Base-by-base conservation (phyloP, 2,113 vertebrate genomes). In the Hiodon alosoides region DNA sequence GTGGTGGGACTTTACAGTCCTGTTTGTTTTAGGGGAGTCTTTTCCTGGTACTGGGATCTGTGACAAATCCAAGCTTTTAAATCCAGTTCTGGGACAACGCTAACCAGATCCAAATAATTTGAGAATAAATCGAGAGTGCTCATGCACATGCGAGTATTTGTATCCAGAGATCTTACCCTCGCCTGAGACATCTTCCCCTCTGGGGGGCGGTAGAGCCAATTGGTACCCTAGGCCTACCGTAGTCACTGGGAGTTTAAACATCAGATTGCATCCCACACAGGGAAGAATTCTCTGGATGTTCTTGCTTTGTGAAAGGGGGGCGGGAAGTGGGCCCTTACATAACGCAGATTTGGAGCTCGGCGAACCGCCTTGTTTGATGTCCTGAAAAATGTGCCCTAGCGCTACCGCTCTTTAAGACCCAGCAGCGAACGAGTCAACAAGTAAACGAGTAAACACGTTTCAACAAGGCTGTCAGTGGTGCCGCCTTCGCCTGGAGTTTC, bases 1-100 rank as follows among this genome's bases (percentile, higher is more conserved):
- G n/a, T 66, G 62, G 67, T 76, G 57, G 75, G 75, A 64, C 67
- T 75, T 67, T 75, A 58, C 9, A 52, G 48, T 6, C 6, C 57
- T 61, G 64, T 68, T 62, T 69, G 50, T 61, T 61, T 55, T 70
- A 54, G 52, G 59, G 16, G 17, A 54, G 2, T 71, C 48, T 62
- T 71, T 70, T 55, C 58, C 31, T 10, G 67, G 11, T 13, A 11
- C 50, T 62, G 59, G 51, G 50, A 31, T 46, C 54, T 17, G 48
- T 9, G 57, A 61, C n/a, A 51, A 75, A 61, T 46, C 66, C 50
- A 65, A 61, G 48, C 50, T 17, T n/a, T n/a, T 53, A 13, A 53
- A 48, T 8, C 47, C 52, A 5, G 17, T 54, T 16, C n/a, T 11
- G n/a, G 66, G 17, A 2, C 46, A 58, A 5, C 13, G 11, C n/a